Conservation (phyloP, 1,140 invertebrate genomes). For the Cotesia typhae region DNA sequence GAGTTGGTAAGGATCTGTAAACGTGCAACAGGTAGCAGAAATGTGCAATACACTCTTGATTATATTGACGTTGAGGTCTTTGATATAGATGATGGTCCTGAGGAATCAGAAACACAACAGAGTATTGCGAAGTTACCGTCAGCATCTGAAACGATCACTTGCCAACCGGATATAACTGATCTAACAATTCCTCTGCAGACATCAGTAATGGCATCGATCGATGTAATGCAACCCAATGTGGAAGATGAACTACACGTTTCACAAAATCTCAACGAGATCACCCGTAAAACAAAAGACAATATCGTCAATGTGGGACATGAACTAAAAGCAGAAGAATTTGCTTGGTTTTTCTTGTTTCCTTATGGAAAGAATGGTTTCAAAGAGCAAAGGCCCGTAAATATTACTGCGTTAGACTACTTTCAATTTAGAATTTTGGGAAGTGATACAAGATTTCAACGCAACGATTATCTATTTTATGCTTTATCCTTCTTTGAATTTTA, state of each 20-base stretch:
- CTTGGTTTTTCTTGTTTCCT: constrained; percentile 57
- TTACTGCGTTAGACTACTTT: constrained; percentile 58
- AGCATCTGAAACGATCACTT: neutral
- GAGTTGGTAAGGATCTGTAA: neutral
- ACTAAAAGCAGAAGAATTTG: constrained; percentile 57
- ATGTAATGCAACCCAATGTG: constrained; percentile 49
- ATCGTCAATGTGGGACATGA: constrained; percentile 53
- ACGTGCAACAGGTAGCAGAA: neutral
- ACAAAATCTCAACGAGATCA: constrained; percentile 50
- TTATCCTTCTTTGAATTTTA: constrained; percentile 56
- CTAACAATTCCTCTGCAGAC: constrained; percentile 44
- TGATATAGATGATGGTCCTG: neutral
- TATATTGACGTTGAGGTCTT: neutral
- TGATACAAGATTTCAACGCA: constrained; percentile 53
- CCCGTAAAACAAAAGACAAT: constrained; percentile 52
- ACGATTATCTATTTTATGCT: constrained; percentile 61
- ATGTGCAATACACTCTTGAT: neutral
- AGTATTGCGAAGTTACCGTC: neutral
- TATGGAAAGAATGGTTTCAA: constrained; percentile 56
- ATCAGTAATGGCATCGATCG: constrained; percentile 49
- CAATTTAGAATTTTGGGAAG: constrained; percentile 53
- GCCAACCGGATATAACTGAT: neutral
- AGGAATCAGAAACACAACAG: neutral
- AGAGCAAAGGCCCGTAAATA: constrained; percentile 49
- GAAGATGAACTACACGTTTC: constrained; percentile 51